Evolutionary conservation across 2,888 invertebrate genomes (phyloP).

Genomic region (Cybosia mesomella): DNA sequence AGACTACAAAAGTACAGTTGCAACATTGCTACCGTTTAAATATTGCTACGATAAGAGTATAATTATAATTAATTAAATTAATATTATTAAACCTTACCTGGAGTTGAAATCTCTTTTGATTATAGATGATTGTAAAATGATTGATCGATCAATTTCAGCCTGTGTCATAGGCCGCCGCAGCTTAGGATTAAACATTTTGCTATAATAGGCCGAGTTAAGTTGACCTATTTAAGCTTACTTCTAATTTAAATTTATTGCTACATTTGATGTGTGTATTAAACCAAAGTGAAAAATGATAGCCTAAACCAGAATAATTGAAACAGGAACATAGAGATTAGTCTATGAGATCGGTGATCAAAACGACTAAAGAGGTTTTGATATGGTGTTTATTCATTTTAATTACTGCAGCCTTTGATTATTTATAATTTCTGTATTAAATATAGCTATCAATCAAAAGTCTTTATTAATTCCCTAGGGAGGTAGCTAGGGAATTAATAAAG

Average conservation of each 20-base stretch:
- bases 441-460: no score
- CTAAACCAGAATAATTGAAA: background rate
- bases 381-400: background rate
- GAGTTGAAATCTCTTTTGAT: constrained; percentile 5
- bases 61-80: no score
- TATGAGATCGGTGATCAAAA: background rate
- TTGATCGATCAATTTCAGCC: constrained; percentile 7
- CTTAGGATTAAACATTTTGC: constrained; percentile 5
- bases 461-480: no score
- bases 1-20: background rate
- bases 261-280: background rate
- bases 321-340: background rate
- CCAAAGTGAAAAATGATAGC: background rate
- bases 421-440: no score
- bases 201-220: background rate
- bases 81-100: constrained; percentile 1
- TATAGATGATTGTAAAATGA: background rate
- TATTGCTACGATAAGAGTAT: no score
- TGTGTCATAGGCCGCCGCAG: background rate
- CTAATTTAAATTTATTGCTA: background rate
- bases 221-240: constrained; percentile 9
- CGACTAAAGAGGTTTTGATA: background rate
- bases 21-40: no score
- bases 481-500: no score
- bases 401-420: no score